Conservation (phyloP, 2,888 invertebrate genomes). For the Machimus atricapillus region DNA sequence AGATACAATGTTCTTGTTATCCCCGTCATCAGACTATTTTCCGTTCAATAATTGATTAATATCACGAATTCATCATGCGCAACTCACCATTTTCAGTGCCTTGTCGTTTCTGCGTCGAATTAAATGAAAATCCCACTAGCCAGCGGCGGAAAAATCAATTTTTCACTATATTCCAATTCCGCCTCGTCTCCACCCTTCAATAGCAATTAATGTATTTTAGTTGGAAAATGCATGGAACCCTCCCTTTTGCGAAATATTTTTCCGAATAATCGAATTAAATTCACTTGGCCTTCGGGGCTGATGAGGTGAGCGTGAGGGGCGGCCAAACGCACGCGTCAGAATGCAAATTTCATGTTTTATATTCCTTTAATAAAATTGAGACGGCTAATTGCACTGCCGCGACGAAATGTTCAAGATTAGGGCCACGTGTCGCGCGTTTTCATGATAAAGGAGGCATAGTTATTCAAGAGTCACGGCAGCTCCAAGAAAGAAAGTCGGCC, state of each 20-base stretch:
- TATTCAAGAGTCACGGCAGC: neutral
- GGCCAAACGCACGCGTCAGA: neutral
- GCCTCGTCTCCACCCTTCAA: neutral
- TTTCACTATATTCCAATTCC: neutral
- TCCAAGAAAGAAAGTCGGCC: neutral
- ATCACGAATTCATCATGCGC: neutral
- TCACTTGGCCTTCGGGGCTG: neutral
- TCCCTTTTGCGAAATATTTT: neutral
- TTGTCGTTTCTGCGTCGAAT: neutral
- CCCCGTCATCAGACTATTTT: neutral
- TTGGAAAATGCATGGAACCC: neutral
- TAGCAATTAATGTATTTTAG: neutral
- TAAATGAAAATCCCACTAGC: neutral
- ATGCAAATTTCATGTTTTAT: neutral
- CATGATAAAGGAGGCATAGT: neutral
- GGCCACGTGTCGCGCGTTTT: neutral
- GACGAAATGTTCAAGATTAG: neutral
- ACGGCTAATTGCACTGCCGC: neutral
- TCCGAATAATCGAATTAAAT: neutral
- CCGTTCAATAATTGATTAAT: neutral
- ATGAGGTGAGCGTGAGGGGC: neutral
- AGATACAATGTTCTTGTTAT: neutral
- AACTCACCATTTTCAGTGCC: neutral
- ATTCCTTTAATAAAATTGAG: neutral
- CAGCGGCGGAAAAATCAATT: neutral